These are phyloP conservation scores for Mechanitis mazaeus DNA, from an alignment of 2,888 invertebrate species.

Conservation along the genomic window DNA sequence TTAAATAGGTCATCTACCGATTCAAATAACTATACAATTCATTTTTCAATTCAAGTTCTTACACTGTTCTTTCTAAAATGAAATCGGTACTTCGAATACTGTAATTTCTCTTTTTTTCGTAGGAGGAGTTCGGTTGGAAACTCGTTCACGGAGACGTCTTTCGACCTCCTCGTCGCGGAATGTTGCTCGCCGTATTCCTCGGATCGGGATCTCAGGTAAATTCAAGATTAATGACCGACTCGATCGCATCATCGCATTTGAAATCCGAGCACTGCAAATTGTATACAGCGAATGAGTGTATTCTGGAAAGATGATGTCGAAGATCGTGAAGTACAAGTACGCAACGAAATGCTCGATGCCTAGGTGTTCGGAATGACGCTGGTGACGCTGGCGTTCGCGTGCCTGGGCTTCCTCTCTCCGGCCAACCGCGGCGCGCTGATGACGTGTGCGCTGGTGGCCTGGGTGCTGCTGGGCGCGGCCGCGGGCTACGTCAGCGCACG, in stretches of 20 bases:
- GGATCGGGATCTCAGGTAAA: conserved; percentile 96
- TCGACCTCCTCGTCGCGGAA: conserved; percentile 96
- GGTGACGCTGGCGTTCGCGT: conserved; percentile 98
- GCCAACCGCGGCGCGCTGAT: conserved; percentile 98
- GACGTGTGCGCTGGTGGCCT: conserved; percentile 98
- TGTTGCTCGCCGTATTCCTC: conserved; percentile 96
- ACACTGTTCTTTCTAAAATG: neutral
- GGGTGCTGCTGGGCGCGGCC: conserved; percentile 96
- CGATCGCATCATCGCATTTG: too few species aligned
- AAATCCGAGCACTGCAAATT: too few species aligned
- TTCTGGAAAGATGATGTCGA: too few species aligned
- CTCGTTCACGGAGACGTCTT: conserved; percentile 99
- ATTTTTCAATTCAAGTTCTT: neutral
- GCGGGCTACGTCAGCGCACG: conserved; percentile 98
- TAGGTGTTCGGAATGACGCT: conserved; percentile 92
- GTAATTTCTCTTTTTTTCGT: conserved; percentile 2
- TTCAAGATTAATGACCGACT: neutral
- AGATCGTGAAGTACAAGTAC: too few species aligned
- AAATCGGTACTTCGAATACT: neutral
- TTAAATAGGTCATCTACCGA: conserved; percentile 39
- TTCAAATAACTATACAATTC: neutral
- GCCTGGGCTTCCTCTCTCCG: conserved; percentile 98
- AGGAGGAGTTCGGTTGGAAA: conserved; percentile 99
- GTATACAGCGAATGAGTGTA: too few species aligned
- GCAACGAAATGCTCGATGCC: too few species aligned